Conservation (phyloP, 1,140 invertebrate species). For the Antheraea pernyi region DNA sequence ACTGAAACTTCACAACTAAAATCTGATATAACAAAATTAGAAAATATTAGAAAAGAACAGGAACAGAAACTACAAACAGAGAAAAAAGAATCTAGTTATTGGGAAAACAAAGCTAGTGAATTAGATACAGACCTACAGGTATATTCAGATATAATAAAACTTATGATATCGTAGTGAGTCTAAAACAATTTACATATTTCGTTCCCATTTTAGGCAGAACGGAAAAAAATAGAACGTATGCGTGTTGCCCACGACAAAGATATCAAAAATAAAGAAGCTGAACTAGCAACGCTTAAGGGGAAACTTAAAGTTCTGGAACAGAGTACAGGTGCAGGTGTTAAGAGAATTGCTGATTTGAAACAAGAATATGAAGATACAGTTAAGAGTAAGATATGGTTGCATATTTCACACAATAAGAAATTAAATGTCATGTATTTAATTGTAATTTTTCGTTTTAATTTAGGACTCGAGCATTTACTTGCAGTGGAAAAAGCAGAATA, state of each 20-base stretch:
- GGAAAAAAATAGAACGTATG: slow-evolving; percentile 82
- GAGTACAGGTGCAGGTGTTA: slow-evolving; percentile 79
- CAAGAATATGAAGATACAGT: slow-evolving; percentile 84
- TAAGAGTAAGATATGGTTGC: slow-evolving; percentile 77
- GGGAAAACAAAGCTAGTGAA: slow-evolving; percentile 81
- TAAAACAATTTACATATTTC: neutral
- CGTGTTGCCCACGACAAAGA: slow-evolving; percentile 82
- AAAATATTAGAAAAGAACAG: slow-evolving; percentile 80
- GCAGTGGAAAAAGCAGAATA: slow-evolving; percentile 85
- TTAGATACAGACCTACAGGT: slow-evolving; percentile 83
- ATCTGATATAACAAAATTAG: slow-evolving; percentile 83
- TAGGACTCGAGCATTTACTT: slow-evolving; percentile 85
- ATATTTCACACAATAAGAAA: slow-evolving; percentile 1
- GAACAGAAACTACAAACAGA: slow-evolving; percentile 79
- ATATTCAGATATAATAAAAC: slow-evolving; percentile 24
- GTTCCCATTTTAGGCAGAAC: slow-evolving; percentile 78
- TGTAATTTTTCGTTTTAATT: slow-evolving; percentile 38
- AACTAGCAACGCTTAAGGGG: slow-evolving; percentile 82
- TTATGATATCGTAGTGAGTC: neutral
- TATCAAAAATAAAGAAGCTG: slow-evolving; percentile 83
- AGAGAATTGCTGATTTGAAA: slow-evolving; percentile 83
- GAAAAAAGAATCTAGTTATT: slow-evolving; percentile 79
- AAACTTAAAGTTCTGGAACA: slow-evolving; percentile 83
- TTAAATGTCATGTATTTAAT: neutral
- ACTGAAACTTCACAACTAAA: slow-evolving; percentile 76